phyloP scores from a whole-genome alignment of 1,140 invertebrate species.

The Pemphigus obesinymphae region DNA sequence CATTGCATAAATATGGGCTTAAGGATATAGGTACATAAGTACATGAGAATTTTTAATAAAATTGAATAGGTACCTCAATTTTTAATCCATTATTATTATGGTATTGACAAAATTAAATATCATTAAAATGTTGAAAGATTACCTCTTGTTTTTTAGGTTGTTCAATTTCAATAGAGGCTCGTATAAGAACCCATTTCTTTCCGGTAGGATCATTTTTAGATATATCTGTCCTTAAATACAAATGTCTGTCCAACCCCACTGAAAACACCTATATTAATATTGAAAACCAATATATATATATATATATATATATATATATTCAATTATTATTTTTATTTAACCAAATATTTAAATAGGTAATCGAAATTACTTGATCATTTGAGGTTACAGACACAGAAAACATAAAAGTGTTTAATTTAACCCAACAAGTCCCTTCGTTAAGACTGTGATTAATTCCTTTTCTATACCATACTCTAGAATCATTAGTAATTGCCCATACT shows the following conservation, averaged over 20 bases:
- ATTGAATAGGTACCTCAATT: too few relatives aligned
- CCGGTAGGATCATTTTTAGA: constrained; percentile 72
- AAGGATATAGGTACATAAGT: too few relatives aligned
- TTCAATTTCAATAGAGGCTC: constrained; percentile 58
- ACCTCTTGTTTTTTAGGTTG: constrained; percentile 60
- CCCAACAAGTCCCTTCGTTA: constrained; percentile 68
- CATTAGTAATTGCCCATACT: constrained; percentile 81
- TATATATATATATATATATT: too few relatives aligned
- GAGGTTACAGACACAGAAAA: constrained; percentile 73
- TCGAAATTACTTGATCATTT: constrained; percentile 72
- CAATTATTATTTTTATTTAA: too few relatives aligned
- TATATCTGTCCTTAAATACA: constrained; percentile 77
- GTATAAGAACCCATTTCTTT: constrained; percentile 75
- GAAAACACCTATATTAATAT: constrained; percentile 46
- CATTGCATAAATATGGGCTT: too few relatives aligned
- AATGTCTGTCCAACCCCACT: constrained; percentile 64
- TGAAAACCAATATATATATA: neutral
- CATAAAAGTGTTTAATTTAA: constrained; percentile 80
- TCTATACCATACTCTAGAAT: constrained; percentile 83
- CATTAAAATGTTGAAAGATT: neutral
- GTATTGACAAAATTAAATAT: too few relatives aligned
- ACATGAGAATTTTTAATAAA: too few relatives aligned
- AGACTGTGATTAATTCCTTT: constrained; percentile 72
- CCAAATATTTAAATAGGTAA: constrained; percentile 44
- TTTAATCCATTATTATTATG: too few relatives aligned